Evolutionary conservation across 1,140 invertebrate genomes (phyloP).

Genomic region (Papilio helenus): DNA sequence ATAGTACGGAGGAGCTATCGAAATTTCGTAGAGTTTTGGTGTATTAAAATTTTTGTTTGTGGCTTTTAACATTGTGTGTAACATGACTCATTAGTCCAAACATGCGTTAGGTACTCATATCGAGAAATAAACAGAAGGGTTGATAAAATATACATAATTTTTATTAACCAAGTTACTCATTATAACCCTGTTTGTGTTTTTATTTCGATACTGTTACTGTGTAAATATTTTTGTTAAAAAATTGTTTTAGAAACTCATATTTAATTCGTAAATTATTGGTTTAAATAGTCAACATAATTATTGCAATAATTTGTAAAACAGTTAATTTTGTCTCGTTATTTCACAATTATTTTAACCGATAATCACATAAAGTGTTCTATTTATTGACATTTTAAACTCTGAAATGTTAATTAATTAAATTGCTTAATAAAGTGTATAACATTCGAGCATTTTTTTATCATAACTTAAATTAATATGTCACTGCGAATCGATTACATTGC

Average conservation of each 20-base stretch:
- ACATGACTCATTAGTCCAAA: slow-evolving; percentile 2
- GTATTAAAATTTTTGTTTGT: not conserved
- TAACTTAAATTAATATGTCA: slow-evolving; percentile 25
- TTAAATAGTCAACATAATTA: no score
- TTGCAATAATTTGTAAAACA: not conserved
- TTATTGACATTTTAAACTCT: slow-evolving; percentile 12
- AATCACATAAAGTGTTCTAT: not conserved
- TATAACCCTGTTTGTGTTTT: not conserved
- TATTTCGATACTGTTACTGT: not conserved
- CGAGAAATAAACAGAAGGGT: not conserved
- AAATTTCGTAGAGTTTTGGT: not conserved
- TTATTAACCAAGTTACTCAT: not conserved
- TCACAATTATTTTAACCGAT: not conserved
- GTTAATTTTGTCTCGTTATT: not conserved
- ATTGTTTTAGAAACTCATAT: not conserved
- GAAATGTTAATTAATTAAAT: slow-evolving; percentile 5
- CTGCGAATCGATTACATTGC: not conserved
- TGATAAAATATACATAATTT: not conserved
- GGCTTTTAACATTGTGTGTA: not conserved
- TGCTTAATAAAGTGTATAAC: not conserved
- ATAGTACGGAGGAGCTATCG: no score
- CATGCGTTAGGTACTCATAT: not conserved
- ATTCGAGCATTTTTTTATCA: not conserved
- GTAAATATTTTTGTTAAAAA: not conserved
- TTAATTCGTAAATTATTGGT: no score